Conservation (phyloP, 2,113 vertebrate species). For the Pollachius pollachius region DNA sequence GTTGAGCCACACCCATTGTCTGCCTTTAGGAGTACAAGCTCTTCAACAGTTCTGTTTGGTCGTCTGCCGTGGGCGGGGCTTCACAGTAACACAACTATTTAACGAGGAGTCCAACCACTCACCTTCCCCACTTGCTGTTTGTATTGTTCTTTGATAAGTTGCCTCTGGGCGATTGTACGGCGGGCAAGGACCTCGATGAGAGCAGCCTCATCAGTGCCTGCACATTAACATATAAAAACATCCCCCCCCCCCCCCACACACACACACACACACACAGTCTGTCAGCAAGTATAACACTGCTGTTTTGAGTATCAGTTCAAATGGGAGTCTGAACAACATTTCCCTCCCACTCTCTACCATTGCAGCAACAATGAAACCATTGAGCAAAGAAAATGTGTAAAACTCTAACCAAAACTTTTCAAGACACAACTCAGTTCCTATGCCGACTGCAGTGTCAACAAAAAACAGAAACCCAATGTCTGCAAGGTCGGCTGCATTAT, state of each 20-base stretch:
- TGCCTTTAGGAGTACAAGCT: background rate
- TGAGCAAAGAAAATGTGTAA: background rate
- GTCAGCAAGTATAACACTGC: slow-evolving; percentile 13
- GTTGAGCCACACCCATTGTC: background rate
- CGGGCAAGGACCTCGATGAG: slow-evolving; percentile 76
- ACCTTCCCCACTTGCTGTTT: slow-evolving; percentile 89
- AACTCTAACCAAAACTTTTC: background rate
- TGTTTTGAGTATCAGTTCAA: slow-evolving; percentile 38
- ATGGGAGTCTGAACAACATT: slow-evolving; percentile 50
- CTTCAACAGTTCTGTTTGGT: too few species aligned
- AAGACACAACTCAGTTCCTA: too few species aligned
- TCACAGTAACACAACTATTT: too few species aligned
- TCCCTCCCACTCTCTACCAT: slow-evolving; percentile 30
- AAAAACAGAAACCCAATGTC: too few species aligned
- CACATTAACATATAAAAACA: slow-evolving; percentile 16
- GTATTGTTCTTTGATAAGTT: slow-evolving; percentile 85
- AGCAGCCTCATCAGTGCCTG: slow-evolving; percentile 88
- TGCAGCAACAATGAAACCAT: slow-evolving; percentile 27
- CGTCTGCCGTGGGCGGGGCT: too few species aligned
- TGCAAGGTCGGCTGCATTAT: background rate
- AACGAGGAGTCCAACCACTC: slow-evolving; percentile 19
- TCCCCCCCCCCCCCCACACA: background rate
- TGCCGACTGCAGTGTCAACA: too few species aligned
- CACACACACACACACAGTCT: background rate
- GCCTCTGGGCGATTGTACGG: slow-evolving; percentile 83